A percentile compares a stretch with the other conserved stretches of the same genome.
These are phyloP conservation scores for Neoniphon sammara DNA, from an alignment of 2,797 vertebrate species.

Conservation along the genomic window DNA sequence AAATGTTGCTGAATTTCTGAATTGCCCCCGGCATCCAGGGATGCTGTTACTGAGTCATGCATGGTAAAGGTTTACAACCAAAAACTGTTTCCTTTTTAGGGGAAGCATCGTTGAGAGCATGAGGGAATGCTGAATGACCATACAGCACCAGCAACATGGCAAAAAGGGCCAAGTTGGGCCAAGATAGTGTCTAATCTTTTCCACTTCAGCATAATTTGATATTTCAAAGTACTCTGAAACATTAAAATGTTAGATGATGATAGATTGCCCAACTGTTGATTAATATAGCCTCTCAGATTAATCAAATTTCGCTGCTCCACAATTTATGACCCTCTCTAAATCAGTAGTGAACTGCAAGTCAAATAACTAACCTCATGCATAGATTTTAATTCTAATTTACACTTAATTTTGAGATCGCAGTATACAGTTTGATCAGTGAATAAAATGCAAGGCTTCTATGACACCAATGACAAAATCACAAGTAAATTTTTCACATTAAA, in stretches of 20 bases:
- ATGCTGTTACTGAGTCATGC: slow-evolving; percentile 29
- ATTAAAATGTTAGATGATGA: slow-evolving; percentile 21
- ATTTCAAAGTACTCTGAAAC: slow-evolving; percentile 17
- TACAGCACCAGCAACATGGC: neutral
- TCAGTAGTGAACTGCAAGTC: slow-evolving; percentile 19
- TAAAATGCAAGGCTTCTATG: neutral
- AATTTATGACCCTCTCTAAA: slow-evolving; percentile 28
- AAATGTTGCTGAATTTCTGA: slow-evolving; percentile 45
- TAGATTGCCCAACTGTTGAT: slow-evolving; percentile 10
- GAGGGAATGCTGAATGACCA: slow-evolving; percentile 23
- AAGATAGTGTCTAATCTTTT: slow-evolving; percentile 26
- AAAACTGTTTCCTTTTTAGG: too few species aligned
- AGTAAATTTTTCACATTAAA: neutral
- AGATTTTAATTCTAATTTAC: neutral
- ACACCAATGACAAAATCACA: neutral
- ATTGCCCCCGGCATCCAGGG: slow-evolving; percentile 42
- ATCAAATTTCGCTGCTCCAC: slow-evolving; percentile 1
- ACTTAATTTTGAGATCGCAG: neutral
- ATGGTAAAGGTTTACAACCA: slow-evolving; percentile 28
- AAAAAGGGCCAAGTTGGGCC: neutral
- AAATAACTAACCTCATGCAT: neutral
- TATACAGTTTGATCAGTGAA: neutral
- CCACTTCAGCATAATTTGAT: slow-evolving; percentile 24
- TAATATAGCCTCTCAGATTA: slow-evolving; percentile 12
- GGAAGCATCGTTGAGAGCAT: too few species aligned